phyloP scores from a whole-genome alignment of 2,113 vertebrate species.

The Cyprinodon variegatus region DNA sequence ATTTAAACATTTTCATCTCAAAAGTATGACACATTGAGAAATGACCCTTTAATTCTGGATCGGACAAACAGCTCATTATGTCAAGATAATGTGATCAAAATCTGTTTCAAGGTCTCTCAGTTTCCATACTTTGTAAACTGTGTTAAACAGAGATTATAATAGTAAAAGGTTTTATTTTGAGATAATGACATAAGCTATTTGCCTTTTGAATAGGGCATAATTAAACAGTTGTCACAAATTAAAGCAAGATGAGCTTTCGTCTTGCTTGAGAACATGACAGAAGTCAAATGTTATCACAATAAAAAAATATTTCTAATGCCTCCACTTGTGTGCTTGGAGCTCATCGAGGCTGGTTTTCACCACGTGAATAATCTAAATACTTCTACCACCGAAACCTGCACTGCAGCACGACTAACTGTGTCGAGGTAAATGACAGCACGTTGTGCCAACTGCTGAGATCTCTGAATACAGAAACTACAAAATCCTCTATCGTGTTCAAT shows the following conservation, averaged over 20 bases:
- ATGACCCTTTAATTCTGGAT: background rate
- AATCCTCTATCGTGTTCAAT: background rate
- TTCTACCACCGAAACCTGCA: background rate
- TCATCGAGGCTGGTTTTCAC: background rate
- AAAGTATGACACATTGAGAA: background rate
- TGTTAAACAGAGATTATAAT: background rate
- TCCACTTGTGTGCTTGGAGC: background rate
- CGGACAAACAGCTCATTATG: background rate
- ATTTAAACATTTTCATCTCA: background rate
- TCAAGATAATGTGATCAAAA: no score
- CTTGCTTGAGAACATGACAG: background rate
- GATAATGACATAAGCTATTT: no score
- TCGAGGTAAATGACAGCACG: background rate
- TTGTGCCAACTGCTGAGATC: background rate
- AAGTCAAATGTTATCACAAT: background rate
- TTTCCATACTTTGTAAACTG: background rate
- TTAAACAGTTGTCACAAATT: background rate
- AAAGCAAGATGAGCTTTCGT: background rate
- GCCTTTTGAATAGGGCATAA: no score
- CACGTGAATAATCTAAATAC: background rate
- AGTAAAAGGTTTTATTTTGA: background rate
- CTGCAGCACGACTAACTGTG: background rate
- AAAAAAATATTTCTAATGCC: background rate
- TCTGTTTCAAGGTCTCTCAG: background rate
- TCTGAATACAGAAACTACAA: background rate